Base-by-base conservation (phyloP, 2,888 invertebrate species). In the Helleia helle region DNA sequence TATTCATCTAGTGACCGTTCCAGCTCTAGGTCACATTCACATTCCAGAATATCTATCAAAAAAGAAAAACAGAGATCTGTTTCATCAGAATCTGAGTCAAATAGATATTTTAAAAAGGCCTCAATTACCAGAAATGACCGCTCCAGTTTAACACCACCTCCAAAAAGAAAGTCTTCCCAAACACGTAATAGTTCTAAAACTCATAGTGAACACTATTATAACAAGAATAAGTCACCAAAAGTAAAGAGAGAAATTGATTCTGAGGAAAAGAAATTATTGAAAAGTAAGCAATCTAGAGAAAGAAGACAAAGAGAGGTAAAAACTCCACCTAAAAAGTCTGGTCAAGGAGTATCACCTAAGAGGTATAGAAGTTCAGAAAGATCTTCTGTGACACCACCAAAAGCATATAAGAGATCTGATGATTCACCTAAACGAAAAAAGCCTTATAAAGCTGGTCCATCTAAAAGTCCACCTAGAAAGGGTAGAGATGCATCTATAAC, bases 1-100 rank as follows among this genome's bases (percentile, higher is more conserved):
- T 80, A 80, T 56, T 71, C 72, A 15, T 76, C 79, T 4, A 77
- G 81, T 57, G 75, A 70, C 27, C 57, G 64, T 14, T 72, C 76
- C 0, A 71, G 67, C 37, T 73, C 71, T 12, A 58, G 71, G 14
- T 75, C 76, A 12, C 59, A 61, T 30, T 76, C 76, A 13, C 71
- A 68, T 51, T 66, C 72, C 9, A 58, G 58, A 31, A 61, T 67
- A 17, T 52, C 66, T 6, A 30, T 41, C 4, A 66, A 60, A 37
- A 64, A 58, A 50, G 56, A 57, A 43, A 69, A 62, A 42, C 54
- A 50, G 36, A 62, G 59, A 41, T 62, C 68, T 4, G 44, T 49
- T 3, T 75, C 80, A 12, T 63, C 72, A 1, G 59, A 55, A 15
- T 77, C 80, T 12, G 51, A 42, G 15, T 77, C 80, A n/a, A 59